phyloP scores from a whole-genome alignment of 1,140 invertebrate species.

The Pteromalus puparum region DNA sequence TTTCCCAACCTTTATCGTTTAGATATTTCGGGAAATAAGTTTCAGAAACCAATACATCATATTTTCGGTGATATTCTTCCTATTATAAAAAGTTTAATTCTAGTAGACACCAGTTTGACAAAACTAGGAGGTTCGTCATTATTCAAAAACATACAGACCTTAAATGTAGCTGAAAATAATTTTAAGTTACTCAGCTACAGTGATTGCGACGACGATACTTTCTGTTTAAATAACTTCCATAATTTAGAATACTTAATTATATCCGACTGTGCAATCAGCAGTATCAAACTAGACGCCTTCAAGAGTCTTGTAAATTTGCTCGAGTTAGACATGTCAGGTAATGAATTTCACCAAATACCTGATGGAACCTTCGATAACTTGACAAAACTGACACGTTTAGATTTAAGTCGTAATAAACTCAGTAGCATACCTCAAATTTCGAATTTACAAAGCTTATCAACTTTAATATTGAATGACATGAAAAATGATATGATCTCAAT shows the following conservation, averaged over 20 bases:
- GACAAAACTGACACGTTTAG: neutral
- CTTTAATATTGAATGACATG: neutral
- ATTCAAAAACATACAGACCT: neutral
- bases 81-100: neutral
- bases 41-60: neutral
- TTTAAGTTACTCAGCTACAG: neutral
- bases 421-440: neutral
- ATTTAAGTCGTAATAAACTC: neutral
- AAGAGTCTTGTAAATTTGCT: neutral
- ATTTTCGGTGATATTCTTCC: neutral
- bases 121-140: neutral
- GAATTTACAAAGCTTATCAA: neutral
- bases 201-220: neutral
- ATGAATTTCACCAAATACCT: neutral
- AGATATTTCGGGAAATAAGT: conserved; percentile 6
- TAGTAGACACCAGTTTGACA: neutral
- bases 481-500: neutral
- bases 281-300: neutral
- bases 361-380: neutral
- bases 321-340: neutral
- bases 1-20: neutral
- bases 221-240: neutral
- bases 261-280: neutral
- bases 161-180: neutral
- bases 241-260: neutral